Evolutionary conservation across 2,888 invertebrate species (phyloP).

Genomic region (Crioceris asparagi): DNA sequence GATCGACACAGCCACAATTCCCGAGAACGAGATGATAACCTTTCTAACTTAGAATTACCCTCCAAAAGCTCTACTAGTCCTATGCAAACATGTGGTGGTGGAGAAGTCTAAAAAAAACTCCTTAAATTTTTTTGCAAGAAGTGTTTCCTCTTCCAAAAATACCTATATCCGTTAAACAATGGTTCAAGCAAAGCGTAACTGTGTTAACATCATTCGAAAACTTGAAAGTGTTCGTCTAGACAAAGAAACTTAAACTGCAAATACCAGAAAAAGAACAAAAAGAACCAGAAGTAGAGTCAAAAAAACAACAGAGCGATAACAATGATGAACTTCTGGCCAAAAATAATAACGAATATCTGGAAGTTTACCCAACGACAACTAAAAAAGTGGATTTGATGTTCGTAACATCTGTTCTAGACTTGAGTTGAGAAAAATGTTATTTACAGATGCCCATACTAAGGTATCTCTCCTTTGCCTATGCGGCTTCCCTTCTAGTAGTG

Average conservation of each 20-base stretch:
- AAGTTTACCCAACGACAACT: slow-evolving; percentile 7
- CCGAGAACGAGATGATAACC: slow-evolving; percentile 7
- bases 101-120: slow-evolving; percentile 1
- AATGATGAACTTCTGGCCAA: slow-evolving; percentile 8
- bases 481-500: slow-evolving; percentile 7
- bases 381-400: slow-evolving; percentile 9
- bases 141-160: no score
- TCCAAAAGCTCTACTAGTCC: slow-evolving; percentile 7
- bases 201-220: no score
- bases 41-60: slow-evolving; percentile 6
- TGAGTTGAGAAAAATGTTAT: slow-evolving; percentile 5
- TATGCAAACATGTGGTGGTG: slow-evolving; percentile 8
- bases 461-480: slow-evolving; percentile 6
- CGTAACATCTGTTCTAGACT: slow-evolving; percentile 8
- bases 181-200: no score
- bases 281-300: slow-evolving; percentile 2
- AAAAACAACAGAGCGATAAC: slow-evolving; percentile 7
- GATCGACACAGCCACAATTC: slow-evolving; percentile 5
- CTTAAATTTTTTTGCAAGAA: no score
- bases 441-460: slow-evolving; percentile 4
- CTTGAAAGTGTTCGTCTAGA: not conserved
- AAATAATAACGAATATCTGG: slow-evolving; percentile 6
- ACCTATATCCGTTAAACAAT: no score
- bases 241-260: no score
- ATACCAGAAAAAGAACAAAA: slow-evolving; percentile 3